Base-by-base conservation (phyloP, 2,113 vertebrate genomes). In the Actenoides hombroni region DNA sequence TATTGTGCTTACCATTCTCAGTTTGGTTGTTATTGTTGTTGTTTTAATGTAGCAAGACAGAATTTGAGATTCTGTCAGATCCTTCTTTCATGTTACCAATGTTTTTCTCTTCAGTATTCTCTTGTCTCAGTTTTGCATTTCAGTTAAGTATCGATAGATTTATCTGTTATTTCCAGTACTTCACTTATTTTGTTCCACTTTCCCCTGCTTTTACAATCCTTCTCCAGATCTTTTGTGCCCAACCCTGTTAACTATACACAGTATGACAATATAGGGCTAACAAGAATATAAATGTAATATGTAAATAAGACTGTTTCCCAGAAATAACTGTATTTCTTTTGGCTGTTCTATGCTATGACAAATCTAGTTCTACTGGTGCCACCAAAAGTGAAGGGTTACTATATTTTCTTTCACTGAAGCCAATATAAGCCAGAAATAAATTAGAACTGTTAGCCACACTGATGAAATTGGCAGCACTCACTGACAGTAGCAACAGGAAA, bases 321-420 rank as follows among this genome's bases (percentile, higher is more conserved):
- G 92, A 91, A 85, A 46, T 68, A 76, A 79, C 75, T 82, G 6
- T 78, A 86, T 67, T 96, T 86, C 77, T 56, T 93, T 88, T 93
- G 95, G 83, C 90, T 87, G 67, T 49, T 83, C 71, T 29, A 37
- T 54, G 78, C 65, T 20, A 67, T 82, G 69, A 44, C 68, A 91
- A 83, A 73, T 70, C 59, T 54, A 81, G 23, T 81, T 95, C 79
- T 90, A 7, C 28, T 85, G n/a, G 56, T 95, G 57, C 54, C 87
- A 89, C 70, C 65, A 79, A 40, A 87, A 91, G 63, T 54, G 85
- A 86, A 92, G n/a, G 69, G 92, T 92, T 84, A 29, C 74, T 94
- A 74, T 71, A 63, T 78, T 96, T 94, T 39, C 69, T 84, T 96
- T 92, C 81, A 44, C 46, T 83, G 65, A 94, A 94, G 95, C 92